Base-by-base conservation (phyloP, 2,797 vertebrate genomes). In the Myotis planiceps region DNA sequence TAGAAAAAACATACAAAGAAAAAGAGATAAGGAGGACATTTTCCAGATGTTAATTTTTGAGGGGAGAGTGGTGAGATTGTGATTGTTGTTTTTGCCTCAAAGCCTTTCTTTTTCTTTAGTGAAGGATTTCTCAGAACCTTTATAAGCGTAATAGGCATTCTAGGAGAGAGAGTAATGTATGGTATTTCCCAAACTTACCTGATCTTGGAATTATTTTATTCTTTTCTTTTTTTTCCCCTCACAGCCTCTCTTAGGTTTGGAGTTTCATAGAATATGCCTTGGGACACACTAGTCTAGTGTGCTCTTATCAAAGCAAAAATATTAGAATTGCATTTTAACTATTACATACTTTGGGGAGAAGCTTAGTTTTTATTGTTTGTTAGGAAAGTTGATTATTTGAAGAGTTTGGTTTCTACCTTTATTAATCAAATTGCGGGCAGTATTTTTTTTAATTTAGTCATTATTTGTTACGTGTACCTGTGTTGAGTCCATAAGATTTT, bases 261-360 rank as follows among this genome's bases (percentile, higher is more conserved):
- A 9, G 19, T 95, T 94, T 82, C 25, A 34, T 72, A 37, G 32
- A 75, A 39, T 47, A 45, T 90, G 6, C 37, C 80, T 96, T 82
- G 79, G 55, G 37, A 66, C 80, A 37, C 2, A 27, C 27, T 81
- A 90, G 47, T 72, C 6, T 88, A 55, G 39, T 79, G 25, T 86
- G 32, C 90, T 86, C 16, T 94, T 51, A 69, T 63, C 29, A 92
- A 66, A 94, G 51, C 60, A 96, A 53, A 69, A 82, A 58, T 82
- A 51, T 58, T 91, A 69, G 27, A 88, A 74, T 90, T 92, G 49
- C 21, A 74, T 84, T 92, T 94, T 95, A 80, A 94, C 84, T 85
- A 72, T 78, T 80, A 65, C 32, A 85, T 88, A 37, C 12, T 3
- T 69, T 75, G 60, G 39, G 27, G 82, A 88, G 82, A 83, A 93